Conservation (phyloP, 1,140 invertebrate species). For the Ruditapes philippinarum region DNA sequence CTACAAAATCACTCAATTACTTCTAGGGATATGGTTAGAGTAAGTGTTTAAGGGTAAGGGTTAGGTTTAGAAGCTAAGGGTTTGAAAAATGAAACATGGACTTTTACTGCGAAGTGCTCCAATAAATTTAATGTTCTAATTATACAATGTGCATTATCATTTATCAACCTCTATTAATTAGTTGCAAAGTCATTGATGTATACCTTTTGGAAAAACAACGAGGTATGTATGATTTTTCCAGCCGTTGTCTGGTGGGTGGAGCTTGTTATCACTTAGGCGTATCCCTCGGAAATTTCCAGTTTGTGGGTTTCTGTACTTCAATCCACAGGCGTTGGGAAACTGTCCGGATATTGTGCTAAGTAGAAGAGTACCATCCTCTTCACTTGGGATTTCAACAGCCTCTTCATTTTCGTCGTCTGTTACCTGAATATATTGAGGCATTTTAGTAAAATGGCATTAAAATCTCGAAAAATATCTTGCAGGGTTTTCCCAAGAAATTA, state of each 20-base stretch:
- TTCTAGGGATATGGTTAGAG: too few relatives aligned
- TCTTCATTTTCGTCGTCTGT: conserved; percentile 96
- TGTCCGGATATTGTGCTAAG: conserved; percentile 96
- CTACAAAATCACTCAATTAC: too few relatives aligned
- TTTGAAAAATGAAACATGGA: too few relatives aligned
- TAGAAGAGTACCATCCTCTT: conserved; percentile 95
- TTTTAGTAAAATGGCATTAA: conserved; percentile 53
- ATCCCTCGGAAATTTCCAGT: conserved; percentile 95
- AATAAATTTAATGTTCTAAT: too few relatives aligned
- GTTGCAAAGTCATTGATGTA: too few relatives aligned
- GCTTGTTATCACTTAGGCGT: conserved; percentile 93
- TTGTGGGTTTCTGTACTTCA: conserved; percentile 96
- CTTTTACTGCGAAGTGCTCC: too few relatives aligned
- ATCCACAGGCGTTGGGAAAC: conserved; percentile 96
- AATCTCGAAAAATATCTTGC: conserved; percentile 19
- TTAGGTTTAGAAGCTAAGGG: too few relatives aligned
- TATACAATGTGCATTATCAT: too few relatives aligned
- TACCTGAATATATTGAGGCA: conserved; percentile 85
- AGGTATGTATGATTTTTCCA: conserved; percentile 96
- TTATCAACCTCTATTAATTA: too few relatives aligned
- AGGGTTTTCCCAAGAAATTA: conserved; percentile 42
- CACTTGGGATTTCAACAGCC: conserved; percentile 96
- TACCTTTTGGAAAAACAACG: conserved; percentile 99
- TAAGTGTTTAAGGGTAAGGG: too few relatives aligned
- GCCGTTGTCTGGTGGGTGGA: conserved; percentile 94